Base-by-base conservation (phyloP, 1,140 invertebrate species). In the Cylas formicarius region DNA sequence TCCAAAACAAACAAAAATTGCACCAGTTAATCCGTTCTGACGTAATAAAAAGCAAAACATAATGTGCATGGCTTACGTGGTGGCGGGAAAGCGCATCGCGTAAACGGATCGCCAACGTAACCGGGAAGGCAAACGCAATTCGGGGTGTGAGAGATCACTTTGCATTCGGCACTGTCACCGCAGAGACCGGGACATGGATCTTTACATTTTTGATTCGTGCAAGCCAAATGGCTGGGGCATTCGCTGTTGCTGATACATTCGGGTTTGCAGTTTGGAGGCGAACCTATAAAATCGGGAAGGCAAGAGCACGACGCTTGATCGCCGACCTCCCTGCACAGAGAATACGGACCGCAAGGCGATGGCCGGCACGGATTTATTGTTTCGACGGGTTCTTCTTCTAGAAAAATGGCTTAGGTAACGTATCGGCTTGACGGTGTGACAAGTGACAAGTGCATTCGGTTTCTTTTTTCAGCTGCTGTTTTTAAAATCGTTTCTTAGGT, bases 191-290 rank as follows among this genome's bases (percentile, higher is more conserved):
- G 63, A 54, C 75, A 91, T 7, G 86, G 86, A 65, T 90, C 78
- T 52, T 72, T 70, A 65, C 88, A 91, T 70, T 86, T 86, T 48
- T 81, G 78, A 58, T 76, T 78, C 14, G 81, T 78, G 61, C 87
- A 91, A 28, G 84, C 78, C 56, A 80, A 69, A 43, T 77, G 74
- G 17, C 77, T 75, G 2, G 77, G 60, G 66, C 87, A 91, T 54
- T 91, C 85, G 10, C 79, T 77, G 57, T 85, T 82, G 14, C 79
- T 74, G 16, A 81, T 72, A 62, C 87, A 91, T 66, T 87, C 82
- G 1, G 84, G 84, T 51, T 82, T 70, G 60, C 86, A 86, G 46
- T 79, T 80, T 56, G 81, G 79, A 11, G 85, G 83, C 56, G 83
- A 77, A 48, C 84, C 84, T 18, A 82, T 73, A 57, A 84, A 85